A percentile compares a stretch with the other conserved stretches of the same genome.
phyloP scores from a whole-genome alignment of 1,140 invertebrate species.

The Eciton burchellii region DNA sequence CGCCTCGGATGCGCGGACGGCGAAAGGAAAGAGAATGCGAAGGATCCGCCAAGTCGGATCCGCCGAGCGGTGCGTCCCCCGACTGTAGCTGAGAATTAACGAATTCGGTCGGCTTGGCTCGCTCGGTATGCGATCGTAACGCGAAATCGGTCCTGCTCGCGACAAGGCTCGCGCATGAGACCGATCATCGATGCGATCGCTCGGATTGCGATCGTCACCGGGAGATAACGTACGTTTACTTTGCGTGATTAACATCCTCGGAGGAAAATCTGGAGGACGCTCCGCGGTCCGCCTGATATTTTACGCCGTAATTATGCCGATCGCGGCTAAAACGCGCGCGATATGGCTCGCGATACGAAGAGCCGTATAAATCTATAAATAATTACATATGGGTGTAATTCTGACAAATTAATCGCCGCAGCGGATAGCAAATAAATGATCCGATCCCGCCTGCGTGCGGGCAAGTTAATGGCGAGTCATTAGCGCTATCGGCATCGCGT shows the following conservation, averaged over 20 bases:
- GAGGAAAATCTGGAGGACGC: neutral
- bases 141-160: no score
- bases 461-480: slow-evolving; percentile 52
- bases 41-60: no score
- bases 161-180: no score
- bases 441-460: slow-evolving; percentile 26
- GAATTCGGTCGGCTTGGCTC: no score
- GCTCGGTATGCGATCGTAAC: no score
- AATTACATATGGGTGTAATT: slow-evolving; percentile 43
- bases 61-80: no score
- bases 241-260: neutral
- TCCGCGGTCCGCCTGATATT: slow-evolving; percentile 17
- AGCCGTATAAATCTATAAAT: slow-evolving; percentile 13
- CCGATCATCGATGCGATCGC: neutral
- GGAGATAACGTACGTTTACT: no score
- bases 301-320: neutral
- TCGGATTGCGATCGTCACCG: no score
- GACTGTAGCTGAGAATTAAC: no score
- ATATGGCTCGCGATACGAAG: slow-evolving; percentile 14
- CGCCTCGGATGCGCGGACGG: neutral
- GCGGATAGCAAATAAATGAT: slow-evolving; percentile 32
- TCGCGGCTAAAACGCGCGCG: slow-evolving; percentile 11
- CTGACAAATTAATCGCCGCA: slow-evolving; percentile 41
- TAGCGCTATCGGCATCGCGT: slow-evolving; percentile 17
- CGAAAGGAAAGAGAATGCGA: no score